Percentiles rank a stretch among this genome's conserved stretches.
phyloP scores from a whole-genome alignment of 1,140 invertebrate genomes.

The Ganaspis sp. region DNA sequence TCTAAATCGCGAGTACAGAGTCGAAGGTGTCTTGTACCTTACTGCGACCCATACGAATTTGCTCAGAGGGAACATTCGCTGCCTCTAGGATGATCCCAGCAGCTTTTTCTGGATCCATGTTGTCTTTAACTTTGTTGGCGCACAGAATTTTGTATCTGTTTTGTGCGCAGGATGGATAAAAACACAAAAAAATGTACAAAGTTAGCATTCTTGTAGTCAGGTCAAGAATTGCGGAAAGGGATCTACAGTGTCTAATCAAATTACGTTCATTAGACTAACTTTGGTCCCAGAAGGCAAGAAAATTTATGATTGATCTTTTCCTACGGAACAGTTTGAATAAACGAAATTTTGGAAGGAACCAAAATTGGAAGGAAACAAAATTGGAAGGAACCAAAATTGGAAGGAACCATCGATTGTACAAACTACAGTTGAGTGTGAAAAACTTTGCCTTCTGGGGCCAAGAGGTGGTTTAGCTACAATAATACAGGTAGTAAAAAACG shows the following conservation, averaged over 20 bases:
- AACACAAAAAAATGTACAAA: slow-evolving; percentile 65
- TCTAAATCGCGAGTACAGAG: slow-evolving; percentile 30
- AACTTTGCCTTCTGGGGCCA: background rate
- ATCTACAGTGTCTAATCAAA: background rate
- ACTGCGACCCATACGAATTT: slow-evolving; percentile 96
- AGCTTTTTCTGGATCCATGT: slow-evolving; percentile 87
- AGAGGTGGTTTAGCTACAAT: background rate
- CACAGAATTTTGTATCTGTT: slow-evolving; percentile 96
- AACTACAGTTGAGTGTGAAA: too few relatives aligned
- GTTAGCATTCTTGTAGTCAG: slow-evolving; percentile 54
- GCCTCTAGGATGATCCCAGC: slow-evolving; percentile 92
- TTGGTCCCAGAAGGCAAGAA: background rate
- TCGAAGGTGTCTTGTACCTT: slow-evolving; percentile 84
- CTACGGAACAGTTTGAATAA: too few relatives aligned
- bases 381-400: too few relatives aligned
- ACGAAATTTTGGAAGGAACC: too few relatives aligned
- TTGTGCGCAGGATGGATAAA: slow-evolving; percentile 61
- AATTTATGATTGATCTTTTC: too few relatives aligned
- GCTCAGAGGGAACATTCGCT: slow-evolving; percentile 91
- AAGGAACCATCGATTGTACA: background rate
- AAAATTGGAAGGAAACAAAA: too few relatives aligned
- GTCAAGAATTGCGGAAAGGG: slow-evolving; percentile 30
- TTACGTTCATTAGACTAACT: background rate
- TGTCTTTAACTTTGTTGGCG: slow-evolving; percentile 85
- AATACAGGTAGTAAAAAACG: background rate